These are phyloP conservation scores for Sitta carolinensis DNA, from an alignment of 2,797 vertebrate species.

Conservation along the genomic window DNA sequence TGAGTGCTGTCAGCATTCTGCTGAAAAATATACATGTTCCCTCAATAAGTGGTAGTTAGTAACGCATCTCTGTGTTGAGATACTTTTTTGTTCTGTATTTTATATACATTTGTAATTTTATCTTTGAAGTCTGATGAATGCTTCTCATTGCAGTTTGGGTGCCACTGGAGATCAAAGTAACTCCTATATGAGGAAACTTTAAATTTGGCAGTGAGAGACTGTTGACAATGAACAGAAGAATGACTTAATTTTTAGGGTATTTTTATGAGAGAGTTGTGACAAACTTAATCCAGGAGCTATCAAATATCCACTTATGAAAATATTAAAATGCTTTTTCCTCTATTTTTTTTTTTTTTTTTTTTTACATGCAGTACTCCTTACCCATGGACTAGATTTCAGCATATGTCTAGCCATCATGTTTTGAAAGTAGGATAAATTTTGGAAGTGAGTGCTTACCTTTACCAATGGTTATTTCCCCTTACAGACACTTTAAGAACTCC, in stretches of 20 bases:
- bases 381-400: neutral
- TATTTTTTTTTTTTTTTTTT: neutral
- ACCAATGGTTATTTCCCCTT: neutral
- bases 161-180: neutral
- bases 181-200: constrained; percentile 3
- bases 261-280: neutral
- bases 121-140: neutral
- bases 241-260: neutral
- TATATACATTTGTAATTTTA: neutral
- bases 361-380: neutral
- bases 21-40: neutral
- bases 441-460: neutral
- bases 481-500: neutral
- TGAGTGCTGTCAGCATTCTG: neutral
- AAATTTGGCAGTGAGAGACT: neutral
- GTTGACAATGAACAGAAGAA: neutral
- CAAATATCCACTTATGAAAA: neutral
- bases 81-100: neutral
- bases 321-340: neutral
- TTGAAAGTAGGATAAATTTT: neutral
- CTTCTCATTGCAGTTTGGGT: neutral
- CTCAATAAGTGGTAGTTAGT: neutral
- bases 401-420: neutral
- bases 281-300: neutral
- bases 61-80: neutral